Evolutionary conservation across 2,888 invertebrate genomes (phyloP).

Genomic region (Tipula lateralis): DNA sequence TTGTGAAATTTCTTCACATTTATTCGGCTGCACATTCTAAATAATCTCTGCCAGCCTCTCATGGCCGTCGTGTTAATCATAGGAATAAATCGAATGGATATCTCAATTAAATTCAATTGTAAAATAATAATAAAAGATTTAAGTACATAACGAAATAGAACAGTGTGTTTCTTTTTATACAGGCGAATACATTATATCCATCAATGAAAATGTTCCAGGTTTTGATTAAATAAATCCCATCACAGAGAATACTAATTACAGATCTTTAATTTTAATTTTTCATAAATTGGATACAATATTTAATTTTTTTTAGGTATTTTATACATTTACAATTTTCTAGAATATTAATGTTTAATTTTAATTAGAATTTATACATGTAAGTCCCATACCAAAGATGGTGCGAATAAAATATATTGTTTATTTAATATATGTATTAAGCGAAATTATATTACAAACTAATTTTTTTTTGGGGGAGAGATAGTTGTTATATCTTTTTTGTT

Average conservation of each 20-base stretch:
- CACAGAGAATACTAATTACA: slow-evolving; percentile 24
- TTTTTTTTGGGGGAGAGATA: not conserved
- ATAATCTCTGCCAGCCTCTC: not conserved
- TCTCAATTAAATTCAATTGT: not conserved
- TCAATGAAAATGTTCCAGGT: not conserved
- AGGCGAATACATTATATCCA: not conserved
- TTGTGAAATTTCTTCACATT: not conserved
- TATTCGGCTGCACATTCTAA: not conserved
- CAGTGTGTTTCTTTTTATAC: not conserved
- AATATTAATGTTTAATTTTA: not conserved
- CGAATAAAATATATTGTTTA: not conserved
- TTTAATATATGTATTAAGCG: not conserved
- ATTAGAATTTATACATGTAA: not conserved
- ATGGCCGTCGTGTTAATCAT: not conserved
- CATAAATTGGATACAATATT: not conserved
- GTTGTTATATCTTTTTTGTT: not conserved
- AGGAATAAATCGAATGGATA: not conserved
- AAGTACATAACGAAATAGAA: not conserved
- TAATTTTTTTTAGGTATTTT: not conserved
- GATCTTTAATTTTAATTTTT: not conserved
- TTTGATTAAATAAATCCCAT: not conserved
- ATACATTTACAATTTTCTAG: not conserved
- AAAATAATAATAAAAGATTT: not conserved
- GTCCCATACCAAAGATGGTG: not conserved
- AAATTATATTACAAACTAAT: not conserved